A percentile compares a stretch with the other conserved stretches of the same genome.
Conservation (phyloP, 2,113 vertebrate genomes). For the Apodemus speciosus region DNA sequence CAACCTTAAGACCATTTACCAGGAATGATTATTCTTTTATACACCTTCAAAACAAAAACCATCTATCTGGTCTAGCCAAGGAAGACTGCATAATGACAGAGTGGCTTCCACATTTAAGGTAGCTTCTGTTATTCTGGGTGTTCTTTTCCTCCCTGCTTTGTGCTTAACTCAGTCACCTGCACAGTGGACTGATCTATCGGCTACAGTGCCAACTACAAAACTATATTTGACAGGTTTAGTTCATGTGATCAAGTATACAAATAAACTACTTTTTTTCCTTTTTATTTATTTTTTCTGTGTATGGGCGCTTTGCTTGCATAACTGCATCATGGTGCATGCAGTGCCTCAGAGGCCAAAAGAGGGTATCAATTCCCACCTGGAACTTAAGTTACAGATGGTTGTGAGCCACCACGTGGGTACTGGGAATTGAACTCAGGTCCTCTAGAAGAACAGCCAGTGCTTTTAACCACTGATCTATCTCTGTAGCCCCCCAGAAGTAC, state of each 20-base stretch:
- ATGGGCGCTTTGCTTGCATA: background rate
- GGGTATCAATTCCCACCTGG: background rate
- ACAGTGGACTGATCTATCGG: background rate
- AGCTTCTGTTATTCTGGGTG: background rate
- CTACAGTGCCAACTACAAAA: background rate
- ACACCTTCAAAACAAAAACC: conserved; percentile 62
- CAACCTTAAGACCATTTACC: conserved; percentile 46
- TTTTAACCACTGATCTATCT: background rate
- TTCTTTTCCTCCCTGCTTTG: background rate
- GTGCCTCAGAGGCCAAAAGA: background rate
- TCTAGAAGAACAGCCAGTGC: background rate
- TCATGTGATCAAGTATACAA: conserved; percentile 43
- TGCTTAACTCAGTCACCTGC: background rate
- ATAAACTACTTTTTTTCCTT: background rate
- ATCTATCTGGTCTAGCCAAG: conserved; percentile 63
- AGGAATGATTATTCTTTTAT: conserved; percentile 62
- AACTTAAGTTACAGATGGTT: background rate
- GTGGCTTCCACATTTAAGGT: conserved; percentile 30
- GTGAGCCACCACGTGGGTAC: background rate
- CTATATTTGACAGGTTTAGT: background rate
- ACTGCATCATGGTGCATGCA: background rate
- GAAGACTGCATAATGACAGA: conserved; percentile 46
- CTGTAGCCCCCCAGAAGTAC: background rate
- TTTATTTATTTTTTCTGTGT: background rate
- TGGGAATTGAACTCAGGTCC: background rate